Conservation (phyloP, 2,113 vertebrate genomes). For the Chaetodon trifascialis region DNA sequence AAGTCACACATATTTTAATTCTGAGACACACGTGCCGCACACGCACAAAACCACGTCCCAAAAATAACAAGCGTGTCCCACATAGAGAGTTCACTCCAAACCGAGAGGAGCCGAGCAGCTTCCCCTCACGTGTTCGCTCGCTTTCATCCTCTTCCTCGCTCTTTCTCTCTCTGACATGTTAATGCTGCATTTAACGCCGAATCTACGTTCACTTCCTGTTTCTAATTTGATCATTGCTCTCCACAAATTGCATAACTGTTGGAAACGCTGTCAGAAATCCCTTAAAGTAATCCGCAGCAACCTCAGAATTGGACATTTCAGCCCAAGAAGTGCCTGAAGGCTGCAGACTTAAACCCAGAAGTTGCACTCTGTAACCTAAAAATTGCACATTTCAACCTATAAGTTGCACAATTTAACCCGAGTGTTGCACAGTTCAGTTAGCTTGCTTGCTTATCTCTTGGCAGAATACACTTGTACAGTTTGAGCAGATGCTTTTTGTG, state of each 20-base stretch:
- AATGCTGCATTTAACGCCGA: not conserved
- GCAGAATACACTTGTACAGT: too few species aligned
- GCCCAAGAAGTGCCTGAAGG: too few species aligned
- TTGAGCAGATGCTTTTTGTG: not conserved
- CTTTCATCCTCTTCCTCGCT: not conserved
- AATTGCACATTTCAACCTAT: not conserved
- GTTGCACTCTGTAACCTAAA: not conserved
- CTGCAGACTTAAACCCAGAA: not conserved
- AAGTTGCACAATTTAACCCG: not conserved
- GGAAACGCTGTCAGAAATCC: not conserved
- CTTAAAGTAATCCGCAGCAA: not conserved
- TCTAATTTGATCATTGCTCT: not conserved
- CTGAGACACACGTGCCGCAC: not conserved
- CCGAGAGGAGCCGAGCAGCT: constrained; percentile 12
- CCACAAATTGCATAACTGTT: not conserved
- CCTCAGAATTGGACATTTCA: not conserved
- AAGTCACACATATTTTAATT: not conserved
- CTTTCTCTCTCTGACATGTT: not conserved
- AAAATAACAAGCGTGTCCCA: constrained; percentile 66
- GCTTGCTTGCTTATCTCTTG: too few species aligned
- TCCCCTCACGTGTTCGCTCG: constrained; percentile 49
- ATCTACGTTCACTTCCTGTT: not conserved
- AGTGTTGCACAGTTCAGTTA: not conserved
- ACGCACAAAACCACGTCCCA: constrained; percentile 42
- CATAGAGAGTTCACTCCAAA: constrained; percentile 45